These are phyloP conservation scores for Synergus itoensis DNA, from an alignment of 2,888 invertebrate genomes.

Conservation along the genomic window DNA sequence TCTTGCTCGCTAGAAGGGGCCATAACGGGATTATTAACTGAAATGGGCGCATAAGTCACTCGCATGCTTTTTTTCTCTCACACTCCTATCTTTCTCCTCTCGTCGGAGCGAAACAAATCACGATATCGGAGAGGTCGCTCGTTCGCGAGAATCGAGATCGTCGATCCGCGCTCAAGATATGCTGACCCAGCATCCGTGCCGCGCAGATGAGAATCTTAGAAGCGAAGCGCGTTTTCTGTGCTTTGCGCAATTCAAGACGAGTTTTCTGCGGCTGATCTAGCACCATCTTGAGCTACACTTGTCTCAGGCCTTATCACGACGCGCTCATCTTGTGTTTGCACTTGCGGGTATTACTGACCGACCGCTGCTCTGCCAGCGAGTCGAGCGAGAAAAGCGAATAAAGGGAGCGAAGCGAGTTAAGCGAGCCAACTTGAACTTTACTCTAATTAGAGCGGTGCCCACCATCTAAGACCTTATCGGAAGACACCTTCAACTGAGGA, in stretches of 20 bases:
- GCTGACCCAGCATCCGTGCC: constrained; percentile 45
- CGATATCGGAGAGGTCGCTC: constrained; percentile 50
- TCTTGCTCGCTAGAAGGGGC: constrained; percentile 50
- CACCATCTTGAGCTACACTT: constrained; percentile 65
- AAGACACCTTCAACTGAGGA: background rate
- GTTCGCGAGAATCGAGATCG: constrained; percentile 42
- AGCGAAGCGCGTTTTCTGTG: constrained; percentile 41
- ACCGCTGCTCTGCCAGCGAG: constrained; percentile 30
- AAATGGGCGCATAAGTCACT: constrained; percentile 69
- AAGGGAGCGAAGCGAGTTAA: background rate
- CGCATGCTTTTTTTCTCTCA: constrained; percentile 47
- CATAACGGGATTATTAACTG: constrained; percentile 73
- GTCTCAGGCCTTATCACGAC: constrained; percentile 59
- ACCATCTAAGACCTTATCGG: constrained; percentile 5
- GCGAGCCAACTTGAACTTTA: constrained; percentile 2
- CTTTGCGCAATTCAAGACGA: constrained; percentile 44
- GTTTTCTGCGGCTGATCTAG: constrained; percentile 57
- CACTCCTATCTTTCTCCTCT: constrained; percentile 28
- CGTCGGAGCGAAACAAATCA: constrained; percentile 47
- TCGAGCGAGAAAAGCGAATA: background rate
- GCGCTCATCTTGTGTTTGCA: constrained; percentile 24
- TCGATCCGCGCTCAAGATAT: constrained; percentile 51
- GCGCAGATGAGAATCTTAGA: constrained; percentile 47
- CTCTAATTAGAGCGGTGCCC: constrained; percentile 20
- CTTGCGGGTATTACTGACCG: constrained; percentile 51